Evolutionary conservation across 2,113 vertebrate species (phyloP).

Genomic region (Tychaedon coryphoeus): DNA sequence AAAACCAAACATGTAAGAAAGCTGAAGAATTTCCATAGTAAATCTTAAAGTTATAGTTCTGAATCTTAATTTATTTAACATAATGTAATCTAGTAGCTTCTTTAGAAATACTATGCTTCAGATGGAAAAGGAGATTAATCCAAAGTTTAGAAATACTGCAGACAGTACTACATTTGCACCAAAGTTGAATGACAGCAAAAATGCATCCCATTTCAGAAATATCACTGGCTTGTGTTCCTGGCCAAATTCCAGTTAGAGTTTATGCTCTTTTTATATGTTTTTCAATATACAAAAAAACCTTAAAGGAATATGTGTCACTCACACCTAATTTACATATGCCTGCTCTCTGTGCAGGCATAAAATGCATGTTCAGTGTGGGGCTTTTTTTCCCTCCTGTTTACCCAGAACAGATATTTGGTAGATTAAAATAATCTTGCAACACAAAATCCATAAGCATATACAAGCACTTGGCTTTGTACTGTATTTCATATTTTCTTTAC

Average conservation of each 20-base stretch:
- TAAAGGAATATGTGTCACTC: rapidly evolving
- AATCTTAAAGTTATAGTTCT: not conserved
- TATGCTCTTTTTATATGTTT: not conserved
- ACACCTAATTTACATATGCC: too few species aligned
- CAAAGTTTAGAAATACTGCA: not conserved
- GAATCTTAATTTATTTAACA: constrained; percentile 35
- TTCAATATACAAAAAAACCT: not conserved
- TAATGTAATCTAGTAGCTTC: not conserved
- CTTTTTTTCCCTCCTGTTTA: rapidly evolving
- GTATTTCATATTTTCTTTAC: not conserved
- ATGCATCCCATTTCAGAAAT: not conserved
- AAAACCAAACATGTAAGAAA: constrained; percentile 25
- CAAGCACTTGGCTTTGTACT: not conserved
- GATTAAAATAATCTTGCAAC: not conserved
- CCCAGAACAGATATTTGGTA: not conserved
- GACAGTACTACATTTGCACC: not conserved
- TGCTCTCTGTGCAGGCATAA: not conserved
- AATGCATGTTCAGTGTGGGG: not conserved
- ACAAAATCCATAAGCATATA: not conserved
- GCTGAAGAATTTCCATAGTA: constrained; percentile 11
- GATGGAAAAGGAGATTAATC: not conserved
- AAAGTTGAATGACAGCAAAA: not conserved
- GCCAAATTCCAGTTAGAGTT: not conserved
- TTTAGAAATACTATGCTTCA: constrained; percentile 7
- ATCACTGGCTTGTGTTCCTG: not conserved